Evolutionary conservation across 2,797 vertebrate species (phyloP), one percentile per base, ranked within the genome.

Genomic region (Esox masquinongy): DNA sequence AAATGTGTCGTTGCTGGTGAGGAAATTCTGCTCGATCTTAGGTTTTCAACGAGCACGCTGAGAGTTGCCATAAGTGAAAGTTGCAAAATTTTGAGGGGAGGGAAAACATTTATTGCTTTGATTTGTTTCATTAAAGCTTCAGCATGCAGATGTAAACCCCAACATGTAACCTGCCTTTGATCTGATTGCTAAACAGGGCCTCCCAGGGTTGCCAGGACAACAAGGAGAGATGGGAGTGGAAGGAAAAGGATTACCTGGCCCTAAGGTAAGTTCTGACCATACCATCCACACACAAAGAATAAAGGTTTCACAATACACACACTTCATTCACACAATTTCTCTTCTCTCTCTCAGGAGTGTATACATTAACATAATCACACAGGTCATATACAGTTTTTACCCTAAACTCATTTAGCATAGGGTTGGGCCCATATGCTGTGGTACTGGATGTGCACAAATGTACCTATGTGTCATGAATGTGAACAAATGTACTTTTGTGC

Each of bases 201-300:
- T 88, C 39, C 92, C 88, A 70, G 96, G 96, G 61, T 85, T 92
- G 75, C 85, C 88, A 53, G 96, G 96, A 19, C 83, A 83, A 34
- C 90, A 86, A 7, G 96, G 96, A 86, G 94, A 95, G 61, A 81
- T 85, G 68, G 96, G 95, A 63, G 90, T 90, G 74, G 94, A 91
- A 84, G 95, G 95, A 0, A 61, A 90, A 79, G 95, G 95, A 79
- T 88, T 95, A 72, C 90, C 93, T 31, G 95, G 96, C 81, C 76
- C 86, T 51, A 97, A 96, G 92, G 97, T 96, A 87, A 81, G 50
- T 9, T 9, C 56, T 22, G 53, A 56, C 19, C n/a, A 8, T 56
- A 56, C 19, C 19, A 5, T 56, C 19, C 3, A 56, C 50, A 51
- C 16, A 53, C 16, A 14, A 47, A 7, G 11, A 39, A 39, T 31